These are phyloP conservation scores for Bryconaethiops microstoma DNA, from an alignment of 2,797 vertebrate species.

Conservation along the genomic window DNA sequence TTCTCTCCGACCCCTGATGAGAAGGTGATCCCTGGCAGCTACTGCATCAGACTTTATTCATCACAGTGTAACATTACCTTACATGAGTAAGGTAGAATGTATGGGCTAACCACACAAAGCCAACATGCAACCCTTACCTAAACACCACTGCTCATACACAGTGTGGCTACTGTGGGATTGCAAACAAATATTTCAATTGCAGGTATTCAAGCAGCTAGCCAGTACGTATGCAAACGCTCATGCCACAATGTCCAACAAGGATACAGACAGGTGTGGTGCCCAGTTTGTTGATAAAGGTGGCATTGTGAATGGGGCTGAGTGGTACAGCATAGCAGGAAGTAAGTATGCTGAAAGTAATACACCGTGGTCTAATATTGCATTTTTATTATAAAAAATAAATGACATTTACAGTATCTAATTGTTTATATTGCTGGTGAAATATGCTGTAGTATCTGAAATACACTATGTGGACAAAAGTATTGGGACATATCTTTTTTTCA, in stretches of 20 bases:
- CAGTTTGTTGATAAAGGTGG: constrained; percentile 78
- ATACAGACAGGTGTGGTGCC: constrained; percentile 83
- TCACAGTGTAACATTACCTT: background rate
- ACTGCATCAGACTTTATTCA: constrained; percentile 2
- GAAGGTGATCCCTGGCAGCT: constrained; percentile 75
- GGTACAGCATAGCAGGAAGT: constrained; percentile 91
- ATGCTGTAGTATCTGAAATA: too few species aligned
- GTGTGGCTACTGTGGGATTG: too few species aligned
- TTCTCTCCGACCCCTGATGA: constrained; percentile 91
- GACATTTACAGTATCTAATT: too few species aligned
- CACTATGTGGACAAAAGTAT: too few species aligned
- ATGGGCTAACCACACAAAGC: constrained; percentile 1
- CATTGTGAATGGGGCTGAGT: constrained; percentile 89
- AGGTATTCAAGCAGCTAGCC: constrained; percentile 91
- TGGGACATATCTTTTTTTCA: too few species aligned
- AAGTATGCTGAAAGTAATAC: constrained; percentile 28
- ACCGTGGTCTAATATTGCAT: too few species aligned
- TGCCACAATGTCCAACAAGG: constrained; percentile 81
- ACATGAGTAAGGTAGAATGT: background rate
- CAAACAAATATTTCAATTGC: background rate
- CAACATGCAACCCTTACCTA: background rate
- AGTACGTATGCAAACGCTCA: constrained; percentile 85
- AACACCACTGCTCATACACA: too few species aligned
- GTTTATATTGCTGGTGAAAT: too few species aligned
- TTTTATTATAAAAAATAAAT: too few species aligned